A percentile compares a stretch with the other conserved stretches of the same genome.
phyloP scores from a whole-genome alignment of 2,113 vertebrate genomes.

The Bos javanicus region DNA sequence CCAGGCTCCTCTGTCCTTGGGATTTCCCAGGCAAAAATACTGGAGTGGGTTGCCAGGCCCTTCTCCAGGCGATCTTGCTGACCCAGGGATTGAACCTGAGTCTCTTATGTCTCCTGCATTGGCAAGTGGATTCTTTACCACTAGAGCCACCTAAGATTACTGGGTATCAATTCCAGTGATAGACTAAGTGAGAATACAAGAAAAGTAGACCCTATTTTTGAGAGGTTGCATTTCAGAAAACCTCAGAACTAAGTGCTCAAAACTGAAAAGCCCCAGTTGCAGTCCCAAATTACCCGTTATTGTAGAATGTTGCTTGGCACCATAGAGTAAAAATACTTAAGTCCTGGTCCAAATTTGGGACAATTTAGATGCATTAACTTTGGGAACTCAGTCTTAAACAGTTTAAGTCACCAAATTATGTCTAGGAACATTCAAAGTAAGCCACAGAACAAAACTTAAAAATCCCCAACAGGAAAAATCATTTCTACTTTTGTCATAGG shows the following conservation, averaged over 20 bases:
- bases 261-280: not conserved
- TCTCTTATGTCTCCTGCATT: not conserved
- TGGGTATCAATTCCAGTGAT: not conserved
- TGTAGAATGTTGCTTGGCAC: not conserved
- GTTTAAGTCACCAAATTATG: conserved; percentile 38
- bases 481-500: conserved; percentile 13
- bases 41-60: not conserved
- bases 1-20: not conserved
- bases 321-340: conserved; percentile 10
- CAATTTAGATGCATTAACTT: conserved; percentile 38
- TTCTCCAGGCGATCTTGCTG: not conserved
- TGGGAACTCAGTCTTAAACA: not conserved
- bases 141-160: not conserved
- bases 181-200: not conserved
- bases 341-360: not conserved
- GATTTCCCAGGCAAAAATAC: not conserved
- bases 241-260: not conserved
- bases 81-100: not conserved
- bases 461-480: not conserved
- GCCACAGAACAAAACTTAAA: conserved; percentile 24
- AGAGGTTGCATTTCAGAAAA: conserved; percentile 9
- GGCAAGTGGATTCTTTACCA: not conserved
- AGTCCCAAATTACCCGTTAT: not conserved
- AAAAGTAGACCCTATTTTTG: not conserved
- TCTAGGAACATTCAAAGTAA: conserved; percentile 13